Percentiles rank a stretch among this genome's conserved stretches.
phyloP scores from a whole-genome alignment of 1,140 invertebrate genomes.

The Trigoniulus corallinus region DNA sequence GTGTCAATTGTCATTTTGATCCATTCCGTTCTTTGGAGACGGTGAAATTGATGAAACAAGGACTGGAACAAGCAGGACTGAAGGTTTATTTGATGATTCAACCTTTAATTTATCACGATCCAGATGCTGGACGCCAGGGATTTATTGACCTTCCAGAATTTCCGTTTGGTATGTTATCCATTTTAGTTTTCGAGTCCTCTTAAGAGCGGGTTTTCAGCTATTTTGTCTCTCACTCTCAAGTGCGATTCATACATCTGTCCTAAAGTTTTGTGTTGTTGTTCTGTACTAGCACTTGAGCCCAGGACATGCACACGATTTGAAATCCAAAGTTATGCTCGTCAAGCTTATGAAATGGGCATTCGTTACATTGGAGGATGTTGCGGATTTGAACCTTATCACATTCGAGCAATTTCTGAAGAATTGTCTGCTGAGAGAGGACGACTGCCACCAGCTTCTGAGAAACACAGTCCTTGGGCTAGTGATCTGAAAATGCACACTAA shows the following conservation, averaged over 20 bases:
- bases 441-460: slow-evolving; percentile 20
- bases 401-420: slow-evolving; percentile 27
- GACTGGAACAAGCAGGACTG: slow-evolving; percentile 19
- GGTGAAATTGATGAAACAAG: slow-evolving; percentile 24
- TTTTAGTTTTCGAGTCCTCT: background rate
- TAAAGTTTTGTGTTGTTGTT: too few relatives aligned
- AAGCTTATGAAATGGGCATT: slow-evolving; percentile 27
- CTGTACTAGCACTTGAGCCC: slow-evolving; percentile 24
- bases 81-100: slow-evolving; percentile 25
- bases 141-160: slow-evolving; percentile 32
- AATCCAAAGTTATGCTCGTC: slow-evolving; percentile 26
- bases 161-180: slow-evolving; percentile 25
- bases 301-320: slow-evolving; percentile 27
- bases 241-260: background rate
- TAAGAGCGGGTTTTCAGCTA: background rate
- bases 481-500: slow-evolving; percentile 27
- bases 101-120: slow-evolving; percentile 25
- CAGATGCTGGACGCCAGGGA: slow-evolving; percentile 27
- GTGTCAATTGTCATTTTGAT: slow-evolving; percentile 29
- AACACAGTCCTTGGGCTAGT: slow-evolving; percentile 26
- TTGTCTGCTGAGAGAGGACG: slow-evolving; percentile 20
- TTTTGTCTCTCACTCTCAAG: too few relatives aligned
- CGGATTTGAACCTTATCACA: slow-evolving; percentile 29
- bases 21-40: slow-evolving; percentile 22
- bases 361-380: slow-evolving; percentile 27